Base-by-base conservation (phyloP, 2,888 invertebrate genomes). In the Papilio protenor region DNA sequence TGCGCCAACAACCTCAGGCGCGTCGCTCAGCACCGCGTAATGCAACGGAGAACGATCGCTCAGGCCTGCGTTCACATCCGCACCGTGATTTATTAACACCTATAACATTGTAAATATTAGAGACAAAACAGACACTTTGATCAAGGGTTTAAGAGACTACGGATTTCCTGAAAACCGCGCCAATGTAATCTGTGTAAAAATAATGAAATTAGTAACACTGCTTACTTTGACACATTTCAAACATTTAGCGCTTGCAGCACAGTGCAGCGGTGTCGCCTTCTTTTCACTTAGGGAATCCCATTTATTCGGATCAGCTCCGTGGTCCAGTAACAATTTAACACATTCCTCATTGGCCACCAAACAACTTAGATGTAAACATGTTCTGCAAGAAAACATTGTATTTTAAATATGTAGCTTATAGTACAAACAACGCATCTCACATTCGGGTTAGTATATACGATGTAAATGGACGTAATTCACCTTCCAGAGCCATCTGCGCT, bases 1-100 rank as follows among this genome's bases (percentile, higher is more conserved):
- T 81, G 96, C 95, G 85, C 96, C 95, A 2, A 97, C 97, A 84
- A 98, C 98, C 81, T 97, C 96, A 77, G 95, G 93, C 16, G 96
- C 96, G 85, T 97, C 96, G 85, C 97, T 97, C 82, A 97, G 95
- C 75, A 98, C 97, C 0, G 98, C 98, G 88, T 97, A 98, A 88
- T 98, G 98, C 80, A 98, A 91, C 0, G 98, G 97, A 61, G 97
- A 97, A 81, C 96, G 96, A 76, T 96, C 96, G 76, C 91, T 95
- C 73, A 96, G 92, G 18, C 97, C 97, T 11, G 97, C 97, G 85
- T 97, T 96, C n/a, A 97, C 96, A 83, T 97, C 96, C n/a, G 98
- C 98, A 1, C 97, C 97, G 78, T 96, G 95, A 79, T 95, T 95
- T 78, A 98, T 91, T 80, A 98, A 88, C 82, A 96, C 90, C 90